A percentile compares a stretch with the other conserved stretches of the same genome.
These are phyloP conservation scores for Poecile atricapillus DNA, from an alignment of 2,113 vertebrate genomes.

Conservation along the genomic window DNA sequence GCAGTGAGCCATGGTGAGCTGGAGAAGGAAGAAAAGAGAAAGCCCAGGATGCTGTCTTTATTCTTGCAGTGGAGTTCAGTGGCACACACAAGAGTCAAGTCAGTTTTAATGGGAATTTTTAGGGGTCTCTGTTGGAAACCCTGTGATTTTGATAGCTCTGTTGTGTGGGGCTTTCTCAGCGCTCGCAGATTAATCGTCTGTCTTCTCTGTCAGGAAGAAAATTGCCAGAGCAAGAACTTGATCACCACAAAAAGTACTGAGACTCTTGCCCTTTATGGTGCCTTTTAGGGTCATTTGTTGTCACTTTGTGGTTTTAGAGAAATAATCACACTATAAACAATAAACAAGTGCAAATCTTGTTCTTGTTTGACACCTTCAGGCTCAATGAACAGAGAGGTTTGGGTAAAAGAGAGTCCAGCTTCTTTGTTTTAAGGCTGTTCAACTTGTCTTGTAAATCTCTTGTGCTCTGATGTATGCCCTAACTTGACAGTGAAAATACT, in stretches of 20 bases:
- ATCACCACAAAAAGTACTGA: neutral
- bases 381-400: neutral
- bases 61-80: neutral
- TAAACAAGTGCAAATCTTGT: conserved; percentile 6
- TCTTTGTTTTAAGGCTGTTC: neutral
- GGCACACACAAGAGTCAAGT: neutral
- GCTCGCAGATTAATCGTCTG: neutral
- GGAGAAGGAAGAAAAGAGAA: neutral
- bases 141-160: neutral
- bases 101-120: conserved; percentile 6
- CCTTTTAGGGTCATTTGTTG: conserved; percentile 26
- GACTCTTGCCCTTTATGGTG: conserved; percentile 14
- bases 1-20: neutral
- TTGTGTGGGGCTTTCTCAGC: neutral
- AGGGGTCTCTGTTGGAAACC: neutral
- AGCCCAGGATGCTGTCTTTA: neutral
- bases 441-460: conserved; percentile 8
- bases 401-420: neutral
- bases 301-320: neutral
- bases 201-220: conserved; percentile 28
- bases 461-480: conserved; percentile 18
- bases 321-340: neutral
- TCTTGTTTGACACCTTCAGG: conserved; percentile 2
- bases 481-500: neutral
- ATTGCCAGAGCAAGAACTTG: conserved; percentile 6